A percentile compares a stretch with the other conserved stretches of the same genome.
Evolutionary conservation across 2,113 vertebrate species (phyloP).

Genomic region (Micronycteris hirsuta): DNA sequence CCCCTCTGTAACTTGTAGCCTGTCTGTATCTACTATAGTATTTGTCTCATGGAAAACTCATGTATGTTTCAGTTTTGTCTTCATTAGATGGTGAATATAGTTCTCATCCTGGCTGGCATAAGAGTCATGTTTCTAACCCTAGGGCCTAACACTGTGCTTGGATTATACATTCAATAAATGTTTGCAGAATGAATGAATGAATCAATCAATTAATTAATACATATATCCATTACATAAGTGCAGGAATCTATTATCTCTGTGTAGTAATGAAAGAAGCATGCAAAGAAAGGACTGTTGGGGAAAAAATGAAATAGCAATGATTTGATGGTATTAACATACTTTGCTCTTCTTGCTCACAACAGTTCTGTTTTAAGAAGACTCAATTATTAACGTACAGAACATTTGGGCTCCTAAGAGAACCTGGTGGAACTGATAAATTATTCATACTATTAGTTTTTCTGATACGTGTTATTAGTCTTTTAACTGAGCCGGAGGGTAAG

Average conservation of each 20-base stretch:
- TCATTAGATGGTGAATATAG: not conserved
- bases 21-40: not conserved
- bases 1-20: not conserved
- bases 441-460: conserved; percentile 59
- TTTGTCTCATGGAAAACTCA: not conserved
- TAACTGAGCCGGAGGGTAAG: conserved; percentile 44
- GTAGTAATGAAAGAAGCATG: not conserved
- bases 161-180: not conserved
- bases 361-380: conserved; percentile 54
- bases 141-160: not conserved
- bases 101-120: not conserved
- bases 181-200: not conserved
- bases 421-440: conserved; percentile 43
- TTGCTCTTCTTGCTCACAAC: not conserved
- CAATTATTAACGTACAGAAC: conserved; percentile 65
- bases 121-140: not conserved
- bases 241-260: not conserved
- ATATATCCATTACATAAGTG: not conserved
- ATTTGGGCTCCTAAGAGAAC: conserved; percentile 45
- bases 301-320: not conserved
- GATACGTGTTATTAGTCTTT: conserved; percentile 59
- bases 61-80: not conserved
- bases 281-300: not conserved
- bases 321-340: not conserved
- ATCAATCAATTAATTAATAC: not conserved